Base-by-base conservation (phyloP, 2,888 invertebrate genomes). In the Tridacna gigas region DNA sequence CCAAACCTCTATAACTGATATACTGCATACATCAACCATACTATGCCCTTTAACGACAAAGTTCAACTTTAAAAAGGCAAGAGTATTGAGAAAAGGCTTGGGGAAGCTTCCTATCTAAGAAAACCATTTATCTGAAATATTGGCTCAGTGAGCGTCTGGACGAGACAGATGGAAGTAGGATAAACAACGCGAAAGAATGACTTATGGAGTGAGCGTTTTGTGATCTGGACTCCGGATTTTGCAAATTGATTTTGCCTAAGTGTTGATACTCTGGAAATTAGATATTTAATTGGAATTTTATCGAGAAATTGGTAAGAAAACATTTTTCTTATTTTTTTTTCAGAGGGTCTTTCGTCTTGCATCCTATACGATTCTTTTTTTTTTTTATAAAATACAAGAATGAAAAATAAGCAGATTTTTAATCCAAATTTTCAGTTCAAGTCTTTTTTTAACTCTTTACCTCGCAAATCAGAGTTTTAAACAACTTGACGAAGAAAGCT, bases 241-340 rank as follows among this genome's bases (percentile, higher is more conserved):
- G 69, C n/a, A 47, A 69, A 69, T 25, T 69, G 69, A 69, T 69
- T 66, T 20, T 13, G 12, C 28, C 69, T n/a, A 7, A 20, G 69
- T 69, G 69, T 47, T 69, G 69, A 69, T 69, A 28, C 69, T 28
- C 22, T 45, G 28, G 47, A 45, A 47, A 69, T 69, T 69, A 45
- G 69, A 69, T 69, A 47, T 69, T 28, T 69, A 69, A 69, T 69
- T 69, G 69, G 69, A 69, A 69, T 45, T 69, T 69, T 69, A 69
- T 69, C 69, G 69, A 69, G 69, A 69, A 28, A 69, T 69, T 69
- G 69, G 69, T 69, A 45, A n/a, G 47, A 22, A 69, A 65, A 26
- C 65, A 26, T 65, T 25, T 65, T 25, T 26, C 22, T n/a, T 61
- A 15, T 25, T 61, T n/a, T n/a, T n/a, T 22, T 61, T 61, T n/a